phyloP scores from a whole-genome alignment of 2,113 vertebrate species.

The Phocoena sinus region DNA sequence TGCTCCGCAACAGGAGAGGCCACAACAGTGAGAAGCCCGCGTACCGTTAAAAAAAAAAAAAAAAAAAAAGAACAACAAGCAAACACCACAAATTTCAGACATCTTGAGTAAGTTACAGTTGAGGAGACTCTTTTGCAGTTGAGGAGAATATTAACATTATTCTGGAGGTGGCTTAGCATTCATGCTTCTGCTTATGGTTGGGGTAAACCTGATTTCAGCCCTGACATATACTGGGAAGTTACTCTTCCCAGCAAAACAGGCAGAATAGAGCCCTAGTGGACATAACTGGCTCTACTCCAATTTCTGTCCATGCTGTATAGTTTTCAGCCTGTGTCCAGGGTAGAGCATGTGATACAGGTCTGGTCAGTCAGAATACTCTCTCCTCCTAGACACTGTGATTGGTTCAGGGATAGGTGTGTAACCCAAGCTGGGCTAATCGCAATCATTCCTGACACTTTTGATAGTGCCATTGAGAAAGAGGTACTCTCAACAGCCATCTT shows the following conservation, averaged over 20 bases:
- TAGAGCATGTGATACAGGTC: neutral
- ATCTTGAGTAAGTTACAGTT: slow-evolving; percentile 14
- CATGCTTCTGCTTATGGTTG: neutral
- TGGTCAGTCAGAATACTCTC: neutral
- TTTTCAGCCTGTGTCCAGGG: neutral
- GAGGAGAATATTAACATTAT: neutral
- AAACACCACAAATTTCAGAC: neutral
- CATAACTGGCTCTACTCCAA: neutral
- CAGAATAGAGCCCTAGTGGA: neutral
- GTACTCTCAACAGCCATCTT: neutral
- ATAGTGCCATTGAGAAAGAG: neutral
- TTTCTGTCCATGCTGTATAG: neutral
- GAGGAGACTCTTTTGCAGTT: neutral
- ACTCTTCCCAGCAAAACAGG: neutral
- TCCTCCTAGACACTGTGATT: neutral
- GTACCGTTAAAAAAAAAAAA: no score
- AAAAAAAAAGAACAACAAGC: neutral
- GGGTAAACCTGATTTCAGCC: neutral
- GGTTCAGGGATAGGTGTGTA: neutral
- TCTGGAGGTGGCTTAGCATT: neutral
- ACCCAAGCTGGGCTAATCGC: neutral
- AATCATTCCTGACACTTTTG: neutral
- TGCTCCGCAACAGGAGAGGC: no score
- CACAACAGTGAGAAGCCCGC: no score
- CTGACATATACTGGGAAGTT: neutral